Base-by-base conservation (phyloP, 2,888 invertebrate genomes). In the Leptarthrus brevirostris region DNA sequence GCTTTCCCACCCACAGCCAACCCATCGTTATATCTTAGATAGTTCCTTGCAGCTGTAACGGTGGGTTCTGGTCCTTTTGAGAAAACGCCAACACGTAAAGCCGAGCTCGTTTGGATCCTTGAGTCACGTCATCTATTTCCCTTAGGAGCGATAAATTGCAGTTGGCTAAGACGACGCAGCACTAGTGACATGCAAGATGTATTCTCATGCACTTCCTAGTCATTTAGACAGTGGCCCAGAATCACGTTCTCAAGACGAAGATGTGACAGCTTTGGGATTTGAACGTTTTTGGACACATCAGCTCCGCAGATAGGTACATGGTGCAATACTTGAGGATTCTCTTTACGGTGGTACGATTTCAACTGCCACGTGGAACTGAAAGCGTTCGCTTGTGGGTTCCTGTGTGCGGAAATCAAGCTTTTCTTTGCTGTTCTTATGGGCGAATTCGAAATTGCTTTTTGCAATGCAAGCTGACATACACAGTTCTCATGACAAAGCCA, bases 71-170 rank as follows among this genome's bases (percentile, higher is more conserved):
- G 69, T 49, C 52, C 69, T 54, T 54, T 54, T 71, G 40, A 71
- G 40, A 54, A 71, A 71, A 71, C 69, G 75, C 71, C 66, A 72
- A 69, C 74, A 75, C 74, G 75, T 75, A 75, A 72, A 74, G 74
- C 74, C 40, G 54, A 56, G 74, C 74, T 74, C 75, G 66, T 75
- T 74, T 75, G 72, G 72, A 61, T 66, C 61, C 74, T 74, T 74
- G 75, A 75, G 75, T 74, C 75, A 75, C 74, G 75, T 74, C 75
- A 75, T 75, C 61, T 74, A 74, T 75, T 75, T 75, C 75, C 72
- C 75, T 26, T 47, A 72, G 58, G 75, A 74, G 69, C 75, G 71
- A 75, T 75, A 75, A 75, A 75, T 75, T 75, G 72, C 75, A 75
- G 74, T 74, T 74, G 75, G 66, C 69, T 75, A 75, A 73, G 71